phyloP scores from a whole-genome alignment of 2,888 invertebrate species.

The Meta bourneti region DNA sequence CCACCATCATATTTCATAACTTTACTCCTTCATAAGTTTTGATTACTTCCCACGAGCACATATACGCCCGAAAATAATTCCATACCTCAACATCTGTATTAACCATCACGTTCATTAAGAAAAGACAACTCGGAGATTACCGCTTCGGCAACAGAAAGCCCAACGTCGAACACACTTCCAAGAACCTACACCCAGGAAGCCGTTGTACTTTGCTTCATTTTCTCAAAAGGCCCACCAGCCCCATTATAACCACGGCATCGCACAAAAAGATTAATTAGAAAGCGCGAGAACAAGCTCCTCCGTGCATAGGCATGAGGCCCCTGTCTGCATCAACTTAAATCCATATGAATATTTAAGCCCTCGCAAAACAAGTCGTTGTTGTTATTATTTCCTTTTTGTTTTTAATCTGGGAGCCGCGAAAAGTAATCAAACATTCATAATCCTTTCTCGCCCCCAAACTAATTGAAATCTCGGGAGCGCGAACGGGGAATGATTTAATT shows the following conservation, averaged over 20 bases:
- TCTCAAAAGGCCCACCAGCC: slow-evolving; percentile 19
- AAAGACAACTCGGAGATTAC: background rate
- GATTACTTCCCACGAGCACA: background rate
- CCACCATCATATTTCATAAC: background rate
- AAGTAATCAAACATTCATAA: slow-evolving; percentile 73
- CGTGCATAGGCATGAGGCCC: background rate
- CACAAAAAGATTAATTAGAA: slow-evolving; percentile 55
- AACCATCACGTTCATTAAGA: slow-evolving; percentile 11
- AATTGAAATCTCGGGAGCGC: slow-evolving; percentile 64
- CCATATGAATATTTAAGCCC: slow-evolving; percentile 69
- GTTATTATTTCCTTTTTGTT: slow-evolving; percentile 61
- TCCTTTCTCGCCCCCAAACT: slow-evolving; percentile 56
- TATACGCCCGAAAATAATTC: background rate
- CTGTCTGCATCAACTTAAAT: slow-evolving; percentile 22
- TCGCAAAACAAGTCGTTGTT: slow-evolving; percentile 63
- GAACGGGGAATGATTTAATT: slow-evolving; percentile 57
- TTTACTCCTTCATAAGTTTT: background rate
- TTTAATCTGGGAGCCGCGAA: slow-evolving; percentile 58
- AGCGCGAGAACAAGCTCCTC: background rate
- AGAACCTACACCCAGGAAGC: background rate
- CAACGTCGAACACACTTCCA: background rate
- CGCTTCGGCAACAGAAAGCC: background rate
- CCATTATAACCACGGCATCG: slow-evolving; percentile 9
- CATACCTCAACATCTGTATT: background rate
- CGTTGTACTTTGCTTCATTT: background rate